Base-by-base conservation (phyloP, 2,113 vertebrate genomes). In the Oncorhynchus tshawytscha region DNA sequence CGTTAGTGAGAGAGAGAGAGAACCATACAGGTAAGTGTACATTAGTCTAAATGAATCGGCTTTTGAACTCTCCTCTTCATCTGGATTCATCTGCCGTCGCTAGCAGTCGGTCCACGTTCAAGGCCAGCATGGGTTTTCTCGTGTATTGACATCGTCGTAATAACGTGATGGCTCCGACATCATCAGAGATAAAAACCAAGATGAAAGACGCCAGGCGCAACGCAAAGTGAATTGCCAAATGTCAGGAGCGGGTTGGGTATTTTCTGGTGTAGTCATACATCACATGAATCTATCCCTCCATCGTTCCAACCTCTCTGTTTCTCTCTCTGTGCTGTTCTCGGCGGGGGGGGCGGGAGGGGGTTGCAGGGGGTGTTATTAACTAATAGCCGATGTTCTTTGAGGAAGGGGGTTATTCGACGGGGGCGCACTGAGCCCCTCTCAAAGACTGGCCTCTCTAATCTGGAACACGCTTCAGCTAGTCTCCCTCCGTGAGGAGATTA, bases 341-440 rank as follows among this genome's bases (percentile, higher is more conserved):
- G 71, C 73, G 59, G 79, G 79, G 79, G 75, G 25, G 16, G 71
- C 73, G 59, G 79, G 79, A 78, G 75, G 25, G 25, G 25, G 25
- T 25, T 25, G 25, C 25, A 25, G 25, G 25, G 25, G 79, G 87
- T 73, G 80, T 85, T 88, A 88, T 90, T 89, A 91, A 88, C 88
- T 88, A 90, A 89, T 87, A 82, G 85, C 80, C 76, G 72, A 62
- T 77, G 76, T 80, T 81, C 78, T 87, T 89, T 89, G 86, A 88
- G 85, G 59, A 77, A 85, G 78, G 77, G 76, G 71, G 64, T 83
- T 59, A 77, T 83, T 76, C 74, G 77, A 84, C 85, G 78, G 76
- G 80, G 74, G 80, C 80, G 71, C 75, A 78, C 79, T 87, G 78
- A 80, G 88, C 82, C 82, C 31, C 82, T 73, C 78, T 86, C 86